phyloP scores from a whole-genome alignment of 2,797 vertebrate genomes.

The Notoglanidium macrostoma region DNA sequence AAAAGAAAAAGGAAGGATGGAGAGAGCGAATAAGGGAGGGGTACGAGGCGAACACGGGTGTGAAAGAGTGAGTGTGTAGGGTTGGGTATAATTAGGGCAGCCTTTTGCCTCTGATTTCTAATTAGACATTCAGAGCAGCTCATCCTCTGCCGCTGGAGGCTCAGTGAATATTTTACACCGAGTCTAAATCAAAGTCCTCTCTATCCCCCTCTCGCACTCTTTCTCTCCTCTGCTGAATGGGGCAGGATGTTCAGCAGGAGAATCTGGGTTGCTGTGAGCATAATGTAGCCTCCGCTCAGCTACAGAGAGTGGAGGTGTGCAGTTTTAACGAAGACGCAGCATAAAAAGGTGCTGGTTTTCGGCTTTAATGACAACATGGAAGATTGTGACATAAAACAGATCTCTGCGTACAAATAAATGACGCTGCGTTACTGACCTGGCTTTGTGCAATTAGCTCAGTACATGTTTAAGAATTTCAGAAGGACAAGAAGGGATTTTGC shows the following conservation, averaged over 20 bases:
- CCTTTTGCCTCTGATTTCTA: slow-evolving; percentile 59
- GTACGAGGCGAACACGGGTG: slow-evolving; percentile 33
- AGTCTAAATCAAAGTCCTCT: slow-evolving; percentile 65
- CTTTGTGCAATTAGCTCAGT: neutral
- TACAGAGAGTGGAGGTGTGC: slow-evolving; percentile 31
- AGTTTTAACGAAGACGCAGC: slow-evolving; percentile 23
- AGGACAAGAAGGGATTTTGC: neutral
- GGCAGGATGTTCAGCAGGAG: slow-evolving; percentile 54
- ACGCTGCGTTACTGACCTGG: neutral
- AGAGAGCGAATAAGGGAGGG: slow-evolving; percentile 26
- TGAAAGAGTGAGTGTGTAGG: slow-evolving; percentile 52
- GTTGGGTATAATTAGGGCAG: slow-evolving; percentile 56
- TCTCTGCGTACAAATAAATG: neutral
- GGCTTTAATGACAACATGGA: slow-evolving; percentile 18
- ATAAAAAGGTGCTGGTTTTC: neutral
- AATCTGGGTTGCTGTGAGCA: slow-evolving; percentile 56
- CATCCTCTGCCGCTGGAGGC: slow-evolving; percentile 56
- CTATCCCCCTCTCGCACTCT: slow-evolving; percentile 46
- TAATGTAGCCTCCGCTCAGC: slow-evolving; percentile 41
- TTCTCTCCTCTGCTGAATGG: slow-evolving; percentile 50
- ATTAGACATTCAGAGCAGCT: slow-evolving; percentile 64
- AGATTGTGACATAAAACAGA: neutral
- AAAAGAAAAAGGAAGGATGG: slow-evolving; percentile 18
- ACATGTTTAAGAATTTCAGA: neutral
- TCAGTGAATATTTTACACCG: slow-evolving; percentile 62